Evolutionary conservation across 2,113 vertebrate species (phyloP).

Genomic region (Ceyx melanurus): DNA sequence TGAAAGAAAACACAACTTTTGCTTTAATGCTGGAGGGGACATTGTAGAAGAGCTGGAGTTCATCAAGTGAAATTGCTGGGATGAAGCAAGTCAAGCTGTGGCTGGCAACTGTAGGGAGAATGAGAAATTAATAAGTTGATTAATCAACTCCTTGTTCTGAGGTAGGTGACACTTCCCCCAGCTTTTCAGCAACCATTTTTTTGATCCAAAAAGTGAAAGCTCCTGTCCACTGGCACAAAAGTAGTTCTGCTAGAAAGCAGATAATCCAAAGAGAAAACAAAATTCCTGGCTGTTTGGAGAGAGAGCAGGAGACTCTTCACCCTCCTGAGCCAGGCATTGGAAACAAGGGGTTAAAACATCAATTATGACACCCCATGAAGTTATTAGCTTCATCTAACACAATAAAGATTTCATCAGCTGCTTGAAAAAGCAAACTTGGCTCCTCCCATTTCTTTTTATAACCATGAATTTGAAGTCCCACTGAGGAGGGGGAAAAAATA

Average conservation of each 20-base stretch:
- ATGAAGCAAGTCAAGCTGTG: not conserved
- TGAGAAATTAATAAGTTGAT: not conserved
- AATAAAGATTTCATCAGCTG: not conserved
- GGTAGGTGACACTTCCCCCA: not conserved
- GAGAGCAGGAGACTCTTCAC: not conserved
- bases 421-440: not conserved
- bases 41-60: not conserved
- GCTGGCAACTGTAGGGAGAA: not conserved
- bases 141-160: not conserved
- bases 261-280: not conserved
- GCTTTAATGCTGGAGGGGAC: not conserved
- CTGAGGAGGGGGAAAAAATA: not conserved
- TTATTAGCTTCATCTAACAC: not conserved
- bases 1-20: not conserved
- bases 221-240: not conserved
- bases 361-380: not conserved
- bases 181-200: not conserved
- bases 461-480: not conserved
- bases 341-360: not conserved
- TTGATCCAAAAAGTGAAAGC: not conserved
- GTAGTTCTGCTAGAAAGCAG: not conserved
- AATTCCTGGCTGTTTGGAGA: not conserved
- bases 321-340: not conserved
- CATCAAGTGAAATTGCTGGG: not conserved
- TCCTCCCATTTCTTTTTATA: conserved; percentile 50